Evolutionary conservation across 2,797 vertebrate genomes (phyloP), one percentile per base, ranked within the genome.

Genomic region (Lemur catta): DNA sequence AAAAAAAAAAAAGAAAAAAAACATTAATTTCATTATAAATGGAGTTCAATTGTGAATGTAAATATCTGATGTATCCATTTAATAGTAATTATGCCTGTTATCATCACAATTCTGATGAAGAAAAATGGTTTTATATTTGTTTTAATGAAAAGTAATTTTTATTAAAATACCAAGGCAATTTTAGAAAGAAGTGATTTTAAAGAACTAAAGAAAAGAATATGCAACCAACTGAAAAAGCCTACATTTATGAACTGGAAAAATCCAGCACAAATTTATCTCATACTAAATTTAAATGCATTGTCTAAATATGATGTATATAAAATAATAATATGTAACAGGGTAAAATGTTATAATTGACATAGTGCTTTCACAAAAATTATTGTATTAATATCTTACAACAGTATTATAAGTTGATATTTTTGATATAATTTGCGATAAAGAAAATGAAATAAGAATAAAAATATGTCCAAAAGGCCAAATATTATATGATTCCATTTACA

Each of bases 21-120:
- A 30, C 10, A 84, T 94, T 93, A 92, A 92, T 81, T 94, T 35
- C 1, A 89, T 94, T 89, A 79, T 92, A 93, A 97, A 97, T 63
- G 9, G 28, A 48, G 95, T 85, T 81, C 55, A 97, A 93, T 92
- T 91, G 18, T 85, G 74, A 89, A 95, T 93, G 7, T 89, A 96
- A 96, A 95, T 89, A 80, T 22, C 11, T 91, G 95, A 41, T 6
- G 46, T 79, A 30, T 35, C 7, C 26, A 71, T 91, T 82, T 65
- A 75, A 28, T 14, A 79, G 33, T 84, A 72, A 41, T 2, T 26
- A 18, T 35, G 18, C 18, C 14, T 10, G 38, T 65, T 24, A 57
- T 71, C 26, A 46, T 84, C 61, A 41, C 4, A 10, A 78, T 76
- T 91, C 20, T 84, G 30, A 35, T 33, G 18, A 30, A 69, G 12